phyloP scores from a whole-genome alignment of 2,113 vertebrate species.

The Synchiropus splendidus region DNA sequence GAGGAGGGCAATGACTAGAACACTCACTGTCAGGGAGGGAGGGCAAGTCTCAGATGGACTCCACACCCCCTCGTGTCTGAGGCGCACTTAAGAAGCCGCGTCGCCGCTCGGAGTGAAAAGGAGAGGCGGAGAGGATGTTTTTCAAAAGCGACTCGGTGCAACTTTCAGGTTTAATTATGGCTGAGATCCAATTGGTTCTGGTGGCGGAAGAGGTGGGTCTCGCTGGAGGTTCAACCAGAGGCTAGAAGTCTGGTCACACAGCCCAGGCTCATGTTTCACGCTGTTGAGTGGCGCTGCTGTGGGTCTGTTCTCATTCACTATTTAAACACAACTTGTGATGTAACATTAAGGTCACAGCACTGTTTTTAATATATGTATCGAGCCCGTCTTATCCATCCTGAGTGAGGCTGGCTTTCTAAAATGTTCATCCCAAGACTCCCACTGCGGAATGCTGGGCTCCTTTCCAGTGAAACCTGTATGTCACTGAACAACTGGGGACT shows the following conservation, averaged over 20 bases:
- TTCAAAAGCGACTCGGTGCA: constrained; percentile 48
- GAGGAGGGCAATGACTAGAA: constrained; percentile 44
- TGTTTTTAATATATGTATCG: no score
- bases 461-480: no score
- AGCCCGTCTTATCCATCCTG: no score
- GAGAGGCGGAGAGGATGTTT: constrained; percentile 45
- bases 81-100: constrained; percentile 21
- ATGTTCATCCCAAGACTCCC: no score
- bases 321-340: no score
- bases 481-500: no score
- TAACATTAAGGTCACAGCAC: no score
- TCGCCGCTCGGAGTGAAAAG: no score
- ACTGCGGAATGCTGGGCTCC: no score
- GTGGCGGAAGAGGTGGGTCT: constrained; percentile 50
- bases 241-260: constrained; percentile 44
- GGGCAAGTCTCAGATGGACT: constrained; percentile 36
- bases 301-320: constrained; percentile 15
- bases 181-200: constrained; percentile 56
- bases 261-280: constrained; percentile 57
- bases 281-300: constrained; percentile 23
- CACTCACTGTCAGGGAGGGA: constrained; percentile 34
- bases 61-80: constrained; percentile 22
- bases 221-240: constrained; percentile 52
- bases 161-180: constrained; percentile 54
- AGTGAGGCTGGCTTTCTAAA: no score